Evolutionary conservation across 2,888 invertebrate genomes (phyloP), one percentile per base, ranked within the genome.

Genomic region (Mylabris sibirica): DNA sequence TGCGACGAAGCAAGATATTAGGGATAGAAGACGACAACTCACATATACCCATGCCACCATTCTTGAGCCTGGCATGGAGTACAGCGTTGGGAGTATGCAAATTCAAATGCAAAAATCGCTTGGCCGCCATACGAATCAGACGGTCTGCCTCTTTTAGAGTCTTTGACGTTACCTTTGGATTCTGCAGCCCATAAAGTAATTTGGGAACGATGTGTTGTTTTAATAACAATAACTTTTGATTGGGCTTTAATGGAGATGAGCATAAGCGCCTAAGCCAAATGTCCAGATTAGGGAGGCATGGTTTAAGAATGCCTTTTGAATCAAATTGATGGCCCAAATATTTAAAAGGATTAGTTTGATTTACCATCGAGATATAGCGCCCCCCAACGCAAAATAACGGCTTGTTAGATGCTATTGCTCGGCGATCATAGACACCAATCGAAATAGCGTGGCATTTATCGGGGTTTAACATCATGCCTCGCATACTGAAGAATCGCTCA

Each of bases 241-340:
- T 81, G 0, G 84, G 85, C 67, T 84, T 84, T 0, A 85, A 74
- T 0, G 83, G 82, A 0, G 82, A 80, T 62, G 66, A 65, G 3
- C 68, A 65, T 53, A 84, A 66, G 62, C 77, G 77, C 0, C 69
- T 38, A 5, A 84, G 66, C 75, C 72, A 71, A 79, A 64, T 59
- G 74, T 74, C 9, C 0, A 75, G 64, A 67, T 69, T 26, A 20
- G 63, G 49, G 4, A 72, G 30, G 17, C 60, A 62, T 0, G 75
- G 76, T 59, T 71, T 71, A 0, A 30, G 30, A 0, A 71, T 63
- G 2, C 76, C 75, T 3, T 65, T 64, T 2, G 63, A 38, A 0
- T 66, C 69, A 38, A 68, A 72, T 9, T 64, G 49, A 53, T 74
- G 74, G 1, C 75, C 77, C 2, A 75, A 59, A 49, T 77, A 76